Evolutionary conservation across 2,888 invertebrate genomes (phyloP), one percentile per base, ranked within the genome.

Genomic region (Ligdia adustata): DNA sequence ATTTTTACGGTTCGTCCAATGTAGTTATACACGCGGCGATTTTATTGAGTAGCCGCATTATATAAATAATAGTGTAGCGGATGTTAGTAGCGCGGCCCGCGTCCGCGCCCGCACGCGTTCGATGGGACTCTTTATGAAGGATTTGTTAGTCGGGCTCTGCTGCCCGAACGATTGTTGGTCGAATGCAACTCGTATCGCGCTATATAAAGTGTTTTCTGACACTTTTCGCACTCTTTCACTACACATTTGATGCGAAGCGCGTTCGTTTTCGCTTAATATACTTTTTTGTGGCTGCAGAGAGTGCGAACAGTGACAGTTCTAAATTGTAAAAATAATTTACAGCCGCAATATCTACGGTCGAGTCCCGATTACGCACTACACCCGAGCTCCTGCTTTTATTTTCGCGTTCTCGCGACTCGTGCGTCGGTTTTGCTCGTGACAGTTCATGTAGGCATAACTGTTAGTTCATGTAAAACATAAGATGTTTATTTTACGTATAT

Each of bases 391-490:
- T 38, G 33, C 37, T 4, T 6, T 7, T n/a, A n/a, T n/a, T 9
- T 5, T 4, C 4, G 11, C 6, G 42, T 13, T 24, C 11, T 4
- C 4, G 22, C 9, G 26, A 34, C 38, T 39, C 46, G 39, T 2
- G 22, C 51, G 31, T 4, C 34, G 42, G 29, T 35, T 16, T 31
- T 18, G 71, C 78, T 78, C 74, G 69, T 70, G 73, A 79, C 76
- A 75, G 81, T 85, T 88, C 80, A 79, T 84, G 75, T 85, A 86
- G 83, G 74, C 73, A 74, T 86, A 86, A 87, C 82, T 85, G 87
- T 87, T 87, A 88, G 88, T 87, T 87, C 84, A 84, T 86, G 77
- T 88, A 86, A 87, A 22, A 72, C 80, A 73, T 89, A 88, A 83
- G 87, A 86, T 82, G 78, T 84, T 85, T 88, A 85, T 85, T 86